Evolutionary conservation across 2,888 invertebrate species (phyloP).

Genomic region (Sminthurinus aureus): DNA sequence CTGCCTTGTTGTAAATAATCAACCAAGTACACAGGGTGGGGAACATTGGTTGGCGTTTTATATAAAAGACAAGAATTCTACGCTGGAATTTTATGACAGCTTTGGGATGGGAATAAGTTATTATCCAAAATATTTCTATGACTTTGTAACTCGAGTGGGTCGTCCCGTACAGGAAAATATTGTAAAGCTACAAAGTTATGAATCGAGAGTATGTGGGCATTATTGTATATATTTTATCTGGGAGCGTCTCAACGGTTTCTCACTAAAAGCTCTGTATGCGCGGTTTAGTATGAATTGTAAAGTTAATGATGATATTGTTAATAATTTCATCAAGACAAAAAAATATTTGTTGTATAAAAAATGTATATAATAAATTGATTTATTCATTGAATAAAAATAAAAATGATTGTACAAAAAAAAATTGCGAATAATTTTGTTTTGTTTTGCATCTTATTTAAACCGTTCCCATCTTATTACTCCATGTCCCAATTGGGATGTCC

Average conservation of each 20-base stretch:
- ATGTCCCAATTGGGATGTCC: not conserved
- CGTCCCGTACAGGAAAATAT: slow-evolving; percentile 15
- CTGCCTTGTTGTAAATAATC: slow-evolving; percentile 36
- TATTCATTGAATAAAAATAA: slow-evolving; percentile 24
- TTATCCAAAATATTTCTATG: slow-evolving; percentile 25
- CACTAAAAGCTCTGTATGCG: slow-evolving; percentile 4
- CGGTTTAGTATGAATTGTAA: slow-evolving; percentile 1
- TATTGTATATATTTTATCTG: slow-evolving; percentile 25
- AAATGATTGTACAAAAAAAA: slow-evolving; percentile 5
- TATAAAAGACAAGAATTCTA: not conserved
- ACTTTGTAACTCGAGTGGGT: slow-evolving; percentile 29
- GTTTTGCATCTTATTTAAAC: not conserved
- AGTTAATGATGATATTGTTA: slow-evolving; percentile 24
- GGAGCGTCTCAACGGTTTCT: slow-evolving; percentile 6
- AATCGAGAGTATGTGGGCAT: slow-evolving; percentile 25
- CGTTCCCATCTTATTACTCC: not conserved
- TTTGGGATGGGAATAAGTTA: slow-evolving; percentile 35
- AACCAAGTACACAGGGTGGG: slow-evolving; percentile 14
- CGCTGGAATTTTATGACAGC: slow-evolving; percentile 35
- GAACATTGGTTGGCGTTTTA: slow-evolving; percentile 41
- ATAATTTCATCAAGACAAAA: slow-evolving; percentile 2
- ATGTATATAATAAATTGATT: slow-evolving; percentile 11
- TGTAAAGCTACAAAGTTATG: slow-evolving; percentile 18
- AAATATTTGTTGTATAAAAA: slow-evolving; percentile 1
- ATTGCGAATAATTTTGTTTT: not conserved